A percentile compares a stretch with the other conserved stretches of the same genome.
Evolutionary conservation across 53 echinoderm and acorn worm species (phyloP).

Genomic region (Stichopus horrens): DNA sequence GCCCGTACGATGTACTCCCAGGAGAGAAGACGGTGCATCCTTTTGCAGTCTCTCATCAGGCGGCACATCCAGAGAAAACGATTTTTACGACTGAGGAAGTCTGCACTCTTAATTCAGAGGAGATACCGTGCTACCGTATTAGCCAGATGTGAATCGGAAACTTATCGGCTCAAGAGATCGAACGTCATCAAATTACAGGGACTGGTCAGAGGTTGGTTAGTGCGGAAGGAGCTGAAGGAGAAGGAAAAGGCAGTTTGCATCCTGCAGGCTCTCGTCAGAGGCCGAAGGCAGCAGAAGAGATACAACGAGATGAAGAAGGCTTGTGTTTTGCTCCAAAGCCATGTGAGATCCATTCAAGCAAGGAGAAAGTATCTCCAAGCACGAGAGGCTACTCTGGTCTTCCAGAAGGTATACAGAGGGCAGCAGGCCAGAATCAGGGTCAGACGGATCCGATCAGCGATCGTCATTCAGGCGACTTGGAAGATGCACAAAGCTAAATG

Average conservation of each 20-base stretch:
- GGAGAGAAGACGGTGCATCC: slow-evolving; percentile 43
- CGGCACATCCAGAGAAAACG: slow-evolving; percentile 44
- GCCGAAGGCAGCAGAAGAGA: slow-evolving; percentile 50
- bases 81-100: slow-evolving; percentile 33
- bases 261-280: slow-evolving; percentile 71
- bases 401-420: slow-evolving; percentile 54
- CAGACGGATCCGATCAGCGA: slow-evolving; percentile 44
- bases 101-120: slow-evolving; percentile 58
- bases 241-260: slow-evolving; percentile 52
- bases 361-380: slow-evolving; percentile 47
- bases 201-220: slow-evolving; percentile 56
- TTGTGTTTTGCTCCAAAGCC: slow-evolving; percentile 63
- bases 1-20: slow-evolving; percentile 48
- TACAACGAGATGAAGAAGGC: slow-evolving; percentile 54
- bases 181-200: slow-evolving; percentile 70
- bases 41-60: slow-evolving; percentile 59
- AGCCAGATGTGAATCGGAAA: background rate
- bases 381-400: slow-evolving; percentile 28
- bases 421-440: slow-evolving; percentile 10
- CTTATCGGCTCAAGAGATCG: slow-evolving; percentile 37
- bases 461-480: slow-evolving; percentile 74
- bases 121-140: slow-evolving; percentile 54
- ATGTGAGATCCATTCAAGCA: slow-evolving; percentile 47
- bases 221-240: slow-evolving; percentile 47
- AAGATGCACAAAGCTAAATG: slow-evolving; percentile 66